These are phyloP conservation scores for Hiodon alosoides DNA, from an alignment of 2,113 vertebrate genomes.

Conservation along the genomic window DNA sequence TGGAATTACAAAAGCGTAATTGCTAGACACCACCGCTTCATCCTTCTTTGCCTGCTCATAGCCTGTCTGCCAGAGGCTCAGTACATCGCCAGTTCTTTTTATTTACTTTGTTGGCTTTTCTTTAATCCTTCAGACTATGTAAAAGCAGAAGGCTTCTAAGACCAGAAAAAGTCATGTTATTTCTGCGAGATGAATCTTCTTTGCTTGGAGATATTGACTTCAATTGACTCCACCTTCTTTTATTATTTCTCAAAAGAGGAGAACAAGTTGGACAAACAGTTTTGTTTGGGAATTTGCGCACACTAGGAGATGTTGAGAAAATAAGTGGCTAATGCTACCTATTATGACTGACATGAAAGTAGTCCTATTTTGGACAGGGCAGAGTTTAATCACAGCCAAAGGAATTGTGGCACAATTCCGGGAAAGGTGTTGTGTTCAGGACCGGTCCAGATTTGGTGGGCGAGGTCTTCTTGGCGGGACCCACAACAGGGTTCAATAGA, in stretches of 20 bases:
- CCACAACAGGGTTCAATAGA: too few relatives aligned
- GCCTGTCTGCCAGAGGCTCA: neutral
- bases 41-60: neutral
- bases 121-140: constrained; percentile 29
- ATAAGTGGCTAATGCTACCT: too few relatives aligned
- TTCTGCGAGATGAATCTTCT: constrained; percentile 19
- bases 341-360: too few relatives aligned
- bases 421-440: too few relatives aligned
- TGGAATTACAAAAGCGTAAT: neutral
- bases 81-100: neutral
- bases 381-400: too few relatives aligned
- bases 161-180: constrained; percentile 21
- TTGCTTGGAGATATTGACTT: neutral
- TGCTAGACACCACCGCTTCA: neutral
- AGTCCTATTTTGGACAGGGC: too few relatives aligned
- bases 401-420: too few relatives aligned
- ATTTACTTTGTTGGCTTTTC: constrained; percentile 32
- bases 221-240: neutral
- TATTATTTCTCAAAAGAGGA: neutral
- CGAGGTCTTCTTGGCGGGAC: too few relatives aligned
- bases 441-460: too few relatives aligned
- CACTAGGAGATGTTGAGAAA: too few relatives aligned
- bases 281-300: too few relatives aligned
- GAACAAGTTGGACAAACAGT: too few relatives aligned
- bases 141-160: constrained; percentile 14